A percentile compares a stretch with the other conserved stretches of the same genome.
phyloP scores from a whole-genome alignment of 2,797 vertebrate genomes.

The Alauda arvensis region DNA sequence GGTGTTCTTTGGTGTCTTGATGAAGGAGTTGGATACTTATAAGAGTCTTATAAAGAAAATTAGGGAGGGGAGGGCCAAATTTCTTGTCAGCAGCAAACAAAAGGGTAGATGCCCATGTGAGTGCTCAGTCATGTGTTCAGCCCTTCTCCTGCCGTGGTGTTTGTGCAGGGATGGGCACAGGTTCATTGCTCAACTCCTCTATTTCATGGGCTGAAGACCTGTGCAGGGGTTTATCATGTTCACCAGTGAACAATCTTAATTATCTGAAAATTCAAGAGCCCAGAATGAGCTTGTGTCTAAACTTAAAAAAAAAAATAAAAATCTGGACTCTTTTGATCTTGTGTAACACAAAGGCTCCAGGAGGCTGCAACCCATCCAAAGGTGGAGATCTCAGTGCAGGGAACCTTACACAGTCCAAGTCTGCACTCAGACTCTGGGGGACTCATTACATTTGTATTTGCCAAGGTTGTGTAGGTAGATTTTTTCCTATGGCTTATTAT shows the following conservation, averaged over 20 bases:
- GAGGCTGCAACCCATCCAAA: neutral
- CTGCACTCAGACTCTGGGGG: neutral
- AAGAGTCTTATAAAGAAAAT: neutral
- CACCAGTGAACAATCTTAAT: neutral
- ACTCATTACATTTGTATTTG: neutral
- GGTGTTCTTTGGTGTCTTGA: neutral
- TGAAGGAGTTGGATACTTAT: neutral
- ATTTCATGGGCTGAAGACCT: neutral
- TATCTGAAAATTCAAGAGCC: neutral
- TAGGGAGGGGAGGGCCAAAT: neutral
- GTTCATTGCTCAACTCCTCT: neutral
- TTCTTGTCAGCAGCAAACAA: neutral
- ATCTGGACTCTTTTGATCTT: neutral
- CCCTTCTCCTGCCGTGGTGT: neutral
- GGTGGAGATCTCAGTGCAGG: neutral
- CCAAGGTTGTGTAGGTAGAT: neutral
- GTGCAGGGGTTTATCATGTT: neutral
- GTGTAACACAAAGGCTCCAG: neutral
- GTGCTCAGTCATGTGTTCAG: neutral
- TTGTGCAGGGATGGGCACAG: neutral
- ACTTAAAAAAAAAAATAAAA: neutral
- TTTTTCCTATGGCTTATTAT: neutral
- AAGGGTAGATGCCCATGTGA: neutral
- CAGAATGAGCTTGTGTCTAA: neutral
- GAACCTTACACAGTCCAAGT: neutral